These are phyloP conservation scores for Pentalonia nigronervosa DNA, from an alignment of 1,140 invertebrate species.

Conservation along the genomic window DNA sequence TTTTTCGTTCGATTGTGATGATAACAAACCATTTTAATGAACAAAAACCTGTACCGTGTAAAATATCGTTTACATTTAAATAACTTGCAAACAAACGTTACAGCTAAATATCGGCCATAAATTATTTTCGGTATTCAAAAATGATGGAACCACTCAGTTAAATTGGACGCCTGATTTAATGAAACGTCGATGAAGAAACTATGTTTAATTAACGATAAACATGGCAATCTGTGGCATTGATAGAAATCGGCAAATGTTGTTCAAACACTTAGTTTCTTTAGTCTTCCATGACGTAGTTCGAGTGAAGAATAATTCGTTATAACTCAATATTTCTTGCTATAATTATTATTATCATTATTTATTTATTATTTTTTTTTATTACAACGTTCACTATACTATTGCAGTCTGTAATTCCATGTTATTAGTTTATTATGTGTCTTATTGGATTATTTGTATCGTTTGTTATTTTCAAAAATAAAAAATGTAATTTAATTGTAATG, in stretches of 20 bases:
- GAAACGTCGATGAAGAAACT: not conserved
- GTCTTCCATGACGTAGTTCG: not conserved
- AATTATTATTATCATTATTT: too few relatives aligned
- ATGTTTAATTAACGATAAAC: constrained; percentile 33
- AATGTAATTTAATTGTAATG: not conserved
- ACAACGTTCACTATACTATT: not conserved
- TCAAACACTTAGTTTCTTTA: not conserved
- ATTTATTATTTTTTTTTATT: not conserved
- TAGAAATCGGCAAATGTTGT: not conserved
- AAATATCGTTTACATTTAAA: constrained; percentile 3
- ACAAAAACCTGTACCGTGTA: not conserved
- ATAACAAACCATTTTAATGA: constrained; percentile 5
- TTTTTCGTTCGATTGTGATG: not conserved
- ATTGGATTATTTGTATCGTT: not conserved
- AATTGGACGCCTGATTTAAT: constrained; percentile 28
- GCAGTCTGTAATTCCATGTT: not conserved
- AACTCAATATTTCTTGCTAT: not conserved
- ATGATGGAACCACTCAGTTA: not conserved
- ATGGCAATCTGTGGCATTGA: not conserved
- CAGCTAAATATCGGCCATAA: not conserved
- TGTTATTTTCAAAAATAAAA: not conserved
- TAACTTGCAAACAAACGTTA: not conserved
- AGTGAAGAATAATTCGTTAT: not conserved
- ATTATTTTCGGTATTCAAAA: constrained; percentile 18
- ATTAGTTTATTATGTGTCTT: not conserved